These are phyloP conservation scores for Agelaius phoeniceus DNA, from an alignment of 2,113 vertebrate genomes.

Conservation along the genomic window DNA sequence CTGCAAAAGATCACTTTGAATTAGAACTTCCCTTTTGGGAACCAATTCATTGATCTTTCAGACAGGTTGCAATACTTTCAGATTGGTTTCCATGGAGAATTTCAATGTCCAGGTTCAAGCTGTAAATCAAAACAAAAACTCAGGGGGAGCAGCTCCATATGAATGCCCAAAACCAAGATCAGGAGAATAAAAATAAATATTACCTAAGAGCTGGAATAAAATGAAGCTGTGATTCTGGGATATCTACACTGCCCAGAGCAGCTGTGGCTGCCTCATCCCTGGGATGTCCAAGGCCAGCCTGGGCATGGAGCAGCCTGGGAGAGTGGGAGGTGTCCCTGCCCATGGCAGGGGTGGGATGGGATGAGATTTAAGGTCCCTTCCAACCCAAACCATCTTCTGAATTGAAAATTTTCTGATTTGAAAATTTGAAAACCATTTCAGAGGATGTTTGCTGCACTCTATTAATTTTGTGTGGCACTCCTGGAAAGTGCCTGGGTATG, in stretches of 20 bases:
- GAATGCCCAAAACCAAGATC: background rate
- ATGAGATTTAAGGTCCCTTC: background rate
- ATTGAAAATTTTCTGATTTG: background rate
- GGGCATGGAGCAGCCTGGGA: background rate
- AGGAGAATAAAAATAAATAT: background rate
- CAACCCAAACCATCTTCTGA: background rate
- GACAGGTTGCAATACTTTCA: background rate
- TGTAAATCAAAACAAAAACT: background rate
- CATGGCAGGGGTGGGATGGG: background rate
- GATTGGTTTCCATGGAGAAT: slow-evolving; percentile 47
- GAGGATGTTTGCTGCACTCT: background rate
- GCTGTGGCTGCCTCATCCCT: background rate
- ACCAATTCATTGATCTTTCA: slow-evolving; percentile 10
- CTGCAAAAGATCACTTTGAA: slow-evolving; percentile 16
- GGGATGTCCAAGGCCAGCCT: background rate
- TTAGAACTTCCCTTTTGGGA: slow-evolving; percentile 29
- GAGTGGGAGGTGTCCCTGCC: background rate
- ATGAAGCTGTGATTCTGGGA: background rate
- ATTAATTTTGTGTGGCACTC: background rate
- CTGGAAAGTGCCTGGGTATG: background rate
- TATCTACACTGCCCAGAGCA: background rate
- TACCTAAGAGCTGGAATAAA: background rate
- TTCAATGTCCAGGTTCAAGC: background rate
- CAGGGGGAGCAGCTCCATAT: background rate
- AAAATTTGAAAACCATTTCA: background rate